Conservation (phyloP, 2,113 vertebrate genomes). For the Onychostruthus taczanowskii region DNA sequence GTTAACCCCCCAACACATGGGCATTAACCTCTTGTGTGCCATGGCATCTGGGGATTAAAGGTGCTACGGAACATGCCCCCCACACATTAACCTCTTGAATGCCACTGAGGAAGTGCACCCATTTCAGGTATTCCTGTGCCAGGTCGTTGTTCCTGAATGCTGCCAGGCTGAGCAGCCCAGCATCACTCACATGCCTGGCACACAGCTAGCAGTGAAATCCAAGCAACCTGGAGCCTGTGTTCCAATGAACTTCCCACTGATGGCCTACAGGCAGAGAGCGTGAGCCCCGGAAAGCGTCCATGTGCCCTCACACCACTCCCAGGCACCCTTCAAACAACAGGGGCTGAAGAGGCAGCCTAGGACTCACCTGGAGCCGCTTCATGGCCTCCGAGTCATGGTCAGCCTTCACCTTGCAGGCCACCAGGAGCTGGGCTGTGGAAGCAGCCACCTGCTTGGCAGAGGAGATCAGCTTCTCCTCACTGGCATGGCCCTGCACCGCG, state of each 20-base stretch:
- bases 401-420: conserved; percentile 98
- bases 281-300: not conserved
- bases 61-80: not conserved
- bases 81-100: not conserved
- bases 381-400: conserved; percentile 98
- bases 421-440: conserved; percentile 96
- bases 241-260: not conserved
- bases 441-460: conserved; percentile 98
- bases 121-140: not conserved
- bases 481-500: conserved; percentile 96
- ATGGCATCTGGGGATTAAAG: not conserved
- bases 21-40: not conserved
- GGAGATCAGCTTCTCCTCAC: conserved; percentile 98
- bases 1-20: fast-evolving
- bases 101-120: not conserved
- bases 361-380: conserved; percentile 92
- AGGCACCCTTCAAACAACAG: not conserved
- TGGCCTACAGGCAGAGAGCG: not conserved
- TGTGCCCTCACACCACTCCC: fast-evolving
- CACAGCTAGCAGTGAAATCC: not conserved
- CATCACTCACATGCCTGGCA: not conserved
- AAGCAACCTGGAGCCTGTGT: not conserved
- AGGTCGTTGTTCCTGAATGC: not conserved
- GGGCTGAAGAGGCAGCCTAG: not conserved
- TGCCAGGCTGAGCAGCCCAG: not conserved